Percentiles rank a stretch among this genome's conserved stretches.
These are phyloP conservation scores for Troglohyphantes excavatus DNA, from an alignment of 2,888 invertebrate genomes.

Conservation along the genomic window DNA sequence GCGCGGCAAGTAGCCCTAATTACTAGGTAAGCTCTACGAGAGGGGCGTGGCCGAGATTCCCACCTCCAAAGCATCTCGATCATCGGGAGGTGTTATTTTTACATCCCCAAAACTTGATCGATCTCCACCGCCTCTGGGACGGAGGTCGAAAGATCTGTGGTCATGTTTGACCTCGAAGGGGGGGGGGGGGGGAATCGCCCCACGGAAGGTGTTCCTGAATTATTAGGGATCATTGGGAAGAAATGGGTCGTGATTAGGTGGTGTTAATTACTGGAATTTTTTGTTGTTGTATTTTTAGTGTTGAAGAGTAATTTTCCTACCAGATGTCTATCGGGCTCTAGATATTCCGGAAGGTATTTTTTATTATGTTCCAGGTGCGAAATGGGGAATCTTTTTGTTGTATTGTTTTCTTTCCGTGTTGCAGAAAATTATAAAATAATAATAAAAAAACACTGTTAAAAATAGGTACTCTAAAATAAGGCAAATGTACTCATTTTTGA, in stretches of 20 bases:
- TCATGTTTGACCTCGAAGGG: conserved; percentile 13
- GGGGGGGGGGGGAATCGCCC: not conserved
- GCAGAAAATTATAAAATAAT: too few species aligned
- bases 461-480: too few species aligned
- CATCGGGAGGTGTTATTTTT: conserved; percentile 49
- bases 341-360: not conserved
- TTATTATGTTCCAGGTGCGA: not conserved
- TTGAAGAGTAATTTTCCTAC: not conserved
- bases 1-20: conserved; percentile 19
- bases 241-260: not conserved
- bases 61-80: conserved; percentile 25
- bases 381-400: not conserved
- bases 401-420: too few species aligned
- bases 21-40: conserved; percentile 27
- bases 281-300: not conserved
- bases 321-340: not conserved
- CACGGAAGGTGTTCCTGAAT: not conserved
- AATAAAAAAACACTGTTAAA: too few species aligned
- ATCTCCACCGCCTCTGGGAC: not conserved
- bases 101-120: conserved; percentile 43
- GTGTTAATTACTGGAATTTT: not conserved
- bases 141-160: not conserved
- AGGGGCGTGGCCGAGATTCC: conserved; percentile 16
- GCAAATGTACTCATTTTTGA: too few species aligned
- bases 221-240: too few species aligned